Evolutionary conservation across 2,113 vertebrate species (phyloP).

Genomic region (Prochilodus magdalenae): DNA sequence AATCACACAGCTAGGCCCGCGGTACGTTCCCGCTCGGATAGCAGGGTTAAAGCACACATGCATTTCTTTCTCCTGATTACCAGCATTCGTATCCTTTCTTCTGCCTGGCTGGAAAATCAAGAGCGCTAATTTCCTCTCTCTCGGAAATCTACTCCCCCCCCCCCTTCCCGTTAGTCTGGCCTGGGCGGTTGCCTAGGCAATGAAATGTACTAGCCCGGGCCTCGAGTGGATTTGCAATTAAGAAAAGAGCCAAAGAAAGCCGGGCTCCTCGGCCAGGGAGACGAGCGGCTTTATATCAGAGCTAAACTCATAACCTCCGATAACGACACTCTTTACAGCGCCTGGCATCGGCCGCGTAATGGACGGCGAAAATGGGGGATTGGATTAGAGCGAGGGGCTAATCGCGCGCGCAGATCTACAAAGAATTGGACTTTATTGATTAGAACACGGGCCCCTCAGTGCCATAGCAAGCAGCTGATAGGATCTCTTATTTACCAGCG

Average conservation of each 20-base stretch:
- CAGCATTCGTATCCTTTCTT: neutral
- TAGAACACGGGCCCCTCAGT: constrained; percentile 74
- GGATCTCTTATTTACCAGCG: constrained; percentile 80
- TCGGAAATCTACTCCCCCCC: constrained; percentile 33
- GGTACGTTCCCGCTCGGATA: neutral
- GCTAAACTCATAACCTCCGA: constrained; percentile 68
- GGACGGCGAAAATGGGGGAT: constrained; percentile 70
- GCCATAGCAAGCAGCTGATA: constrained; percentile 71
- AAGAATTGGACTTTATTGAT: constrained; percentile 80
- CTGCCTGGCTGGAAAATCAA: constrained; percentile 15
- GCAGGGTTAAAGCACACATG: no score
- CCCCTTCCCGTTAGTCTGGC: constrained; percentile 37
- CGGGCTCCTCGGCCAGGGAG: constrained; percentile 32
- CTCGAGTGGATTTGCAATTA: constrained; percentile 69
- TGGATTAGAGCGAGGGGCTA: constrained; percentile 70
- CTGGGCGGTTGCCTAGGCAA: constrained; percentile 39
- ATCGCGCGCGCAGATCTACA: constrained; percentile 75
- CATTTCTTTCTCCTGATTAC: neutral
- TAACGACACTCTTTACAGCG: constrained; percentile 62
- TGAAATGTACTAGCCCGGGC: constrained; percentile 49
- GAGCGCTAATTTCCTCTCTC: constrained; percentile 34
- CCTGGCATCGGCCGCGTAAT: constrained; percentile 65
- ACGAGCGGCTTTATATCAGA: constrained; percentile 57
- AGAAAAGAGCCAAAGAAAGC: constrained; percentile 56
- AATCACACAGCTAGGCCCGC: neutral